A percentile compares a stretch with the other conserved stretches of the same genome.
Conservation (phyloP, 1,140 invertebrate genomes). For the Carposina sasakii region DNA sequence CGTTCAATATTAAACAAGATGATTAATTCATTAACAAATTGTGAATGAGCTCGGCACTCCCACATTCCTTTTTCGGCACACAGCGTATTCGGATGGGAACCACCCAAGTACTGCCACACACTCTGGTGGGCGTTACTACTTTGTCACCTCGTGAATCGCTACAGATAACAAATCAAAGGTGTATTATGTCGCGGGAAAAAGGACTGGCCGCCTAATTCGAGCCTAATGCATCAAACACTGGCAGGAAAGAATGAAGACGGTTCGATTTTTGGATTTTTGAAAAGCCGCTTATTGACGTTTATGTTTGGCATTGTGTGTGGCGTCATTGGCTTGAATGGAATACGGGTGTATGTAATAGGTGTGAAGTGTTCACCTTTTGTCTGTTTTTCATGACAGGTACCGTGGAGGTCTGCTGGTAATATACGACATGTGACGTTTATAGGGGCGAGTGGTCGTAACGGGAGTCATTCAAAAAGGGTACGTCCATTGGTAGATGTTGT, state of each 20-base stretch:
- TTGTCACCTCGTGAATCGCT: slow-evolving; percentile 50
- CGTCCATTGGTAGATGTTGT: too few species aligned
- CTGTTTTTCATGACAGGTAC: slow-evolving; percentile 50
- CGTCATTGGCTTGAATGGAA: slow-evolving; percentile 57
- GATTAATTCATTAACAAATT: too few species aligned
- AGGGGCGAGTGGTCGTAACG: too few species aligned
- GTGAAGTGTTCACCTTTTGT: slow-evolving; percentile 58
- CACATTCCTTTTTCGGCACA: too few species aligned
- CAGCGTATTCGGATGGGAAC: too few species aligned
- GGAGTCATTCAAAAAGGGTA: too few species aligned
- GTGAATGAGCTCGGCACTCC: too few species aligned
- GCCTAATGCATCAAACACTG: slow-evolving; percentile 61
- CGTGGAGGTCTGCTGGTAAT: slow-evolving; percentile 41
- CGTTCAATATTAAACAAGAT: too few species aligned
- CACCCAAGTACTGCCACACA: slow-evolving; percentile 63
- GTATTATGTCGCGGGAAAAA: slow-evolving; percentile 38
- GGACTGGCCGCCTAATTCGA: slow-evolving; percentile 57
- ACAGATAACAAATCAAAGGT: slow-evolving; percentile 34
- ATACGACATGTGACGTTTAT: slow-evolving; percentile 32
- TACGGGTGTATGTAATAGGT: slow-evolving; percentile 62
- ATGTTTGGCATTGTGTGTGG: slow-evolving; percentile 58
- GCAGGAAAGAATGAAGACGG: slow-evolving; percentile 56
- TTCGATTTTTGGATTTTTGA: slow-evolving; percentile 62
- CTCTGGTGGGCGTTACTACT: slow-evolving; percentile 57
- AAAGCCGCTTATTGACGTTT: slow-evolving; percentile 53